Evolutionary conservation across 2,888 invertebrate species (phyloP).

Genomic region (Drosophila fungiperda): DNA sequence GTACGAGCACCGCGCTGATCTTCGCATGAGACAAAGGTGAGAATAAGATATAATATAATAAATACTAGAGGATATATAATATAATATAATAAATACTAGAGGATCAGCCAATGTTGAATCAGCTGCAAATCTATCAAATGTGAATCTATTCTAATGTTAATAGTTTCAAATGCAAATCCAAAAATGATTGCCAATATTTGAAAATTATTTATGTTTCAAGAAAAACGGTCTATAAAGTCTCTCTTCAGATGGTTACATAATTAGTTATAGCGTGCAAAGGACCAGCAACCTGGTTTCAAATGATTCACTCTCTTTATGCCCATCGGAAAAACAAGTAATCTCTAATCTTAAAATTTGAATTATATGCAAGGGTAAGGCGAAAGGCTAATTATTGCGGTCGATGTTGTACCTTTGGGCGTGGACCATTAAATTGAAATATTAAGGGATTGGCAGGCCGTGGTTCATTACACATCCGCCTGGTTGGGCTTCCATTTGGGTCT

Average conservation of each 20-base stretch:
- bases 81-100: neutral
- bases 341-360: too few relatives aligned
- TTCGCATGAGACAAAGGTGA: slow-evolving; percentile 84
- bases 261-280: neutral
- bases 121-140: neutral
- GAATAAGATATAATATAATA: slow-evolving; percentile 35
- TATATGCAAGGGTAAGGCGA: neutral
- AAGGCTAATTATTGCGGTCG: slow-evolving; percentile 14
- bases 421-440: slow-evolving; percentile 52
- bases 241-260: neutral
- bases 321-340: neutral
- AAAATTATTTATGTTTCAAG: neutral
- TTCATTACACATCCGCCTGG: slow-evolving; percentile 38
- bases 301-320: neutral
- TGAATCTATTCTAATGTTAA: neutral
- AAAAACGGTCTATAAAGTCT: neutral
- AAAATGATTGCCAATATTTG: neutral
- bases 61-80: neutral
- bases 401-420: slow-evolving; percentile 7
- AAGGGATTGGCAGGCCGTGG: slow-evolving; percentile 23
- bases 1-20: slow-evolving; percentile 86
- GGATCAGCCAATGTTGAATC: neutral
- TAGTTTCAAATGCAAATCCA: neutral
- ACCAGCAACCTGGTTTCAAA: neutral
- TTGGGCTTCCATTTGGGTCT: slow-evolving; percentile 41